These are phyloP conservation scores for Microtus oregoni DNA, from an alignment of 2,113 vertebrate genomes.

Conservation along the genomic window DNA sequence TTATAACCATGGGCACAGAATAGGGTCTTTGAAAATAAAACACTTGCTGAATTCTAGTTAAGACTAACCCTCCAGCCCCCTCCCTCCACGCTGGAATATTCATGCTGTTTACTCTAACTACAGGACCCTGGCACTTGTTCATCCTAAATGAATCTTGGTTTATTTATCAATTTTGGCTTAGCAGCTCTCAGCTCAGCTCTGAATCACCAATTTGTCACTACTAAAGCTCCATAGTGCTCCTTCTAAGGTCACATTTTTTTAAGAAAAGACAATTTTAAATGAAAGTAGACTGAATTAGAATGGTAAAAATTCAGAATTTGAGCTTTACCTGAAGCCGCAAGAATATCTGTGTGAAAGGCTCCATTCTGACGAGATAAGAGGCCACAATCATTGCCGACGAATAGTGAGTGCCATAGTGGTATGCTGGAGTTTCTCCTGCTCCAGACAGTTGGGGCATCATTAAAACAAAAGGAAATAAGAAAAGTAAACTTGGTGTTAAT, in stretches of 20 bases:
- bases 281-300: background rate
- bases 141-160: background rate
- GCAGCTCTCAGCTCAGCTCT: background rate
- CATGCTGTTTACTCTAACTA: background rate
- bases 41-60: background rate
- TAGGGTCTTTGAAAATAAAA: background rate
- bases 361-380: slow-evolving; percentile 98
- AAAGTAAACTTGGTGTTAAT: background rate
- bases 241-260: background rate
- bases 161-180: background rate
- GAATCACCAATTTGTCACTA: background rate
- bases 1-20: background rate
- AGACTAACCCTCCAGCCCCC: background rate
- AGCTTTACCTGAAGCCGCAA: slow-evolving; percentile 94
- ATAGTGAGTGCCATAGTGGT: slow-evolving; percentile 99
- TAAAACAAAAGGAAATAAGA: background rate
- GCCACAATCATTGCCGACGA: slow-evolving; percentile 99
- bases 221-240: background rate
- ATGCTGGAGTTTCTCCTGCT: slow-evolving; percentile 97
- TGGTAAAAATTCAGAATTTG: background rate
- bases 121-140: background rate
- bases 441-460: slow-evolving; percentile 53
- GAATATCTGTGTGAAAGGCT: slow-evolving; percentile 99
- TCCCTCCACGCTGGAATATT: background rate
- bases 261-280: slow-evolving; percentile 22